Percentiles rank a stretch among this genome's conserved stretches.
Conservation (phyloP, 1,140 invertebrate species). For the Bombus balteatus region DNA sequence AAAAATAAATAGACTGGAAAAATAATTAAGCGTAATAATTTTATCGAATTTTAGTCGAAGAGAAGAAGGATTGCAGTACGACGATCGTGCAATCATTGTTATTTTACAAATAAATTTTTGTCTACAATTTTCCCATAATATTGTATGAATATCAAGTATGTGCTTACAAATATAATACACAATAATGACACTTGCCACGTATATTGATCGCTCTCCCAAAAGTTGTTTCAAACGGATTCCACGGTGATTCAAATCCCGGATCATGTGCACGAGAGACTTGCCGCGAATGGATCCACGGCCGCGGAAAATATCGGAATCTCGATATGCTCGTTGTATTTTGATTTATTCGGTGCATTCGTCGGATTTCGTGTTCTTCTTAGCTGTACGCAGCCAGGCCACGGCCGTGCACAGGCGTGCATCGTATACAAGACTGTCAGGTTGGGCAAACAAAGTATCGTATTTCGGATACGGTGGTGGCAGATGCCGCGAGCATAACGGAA, state of each 20-base stretch:
- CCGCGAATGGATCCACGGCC: conserved; percentile 11
- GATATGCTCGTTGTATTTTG: conserved; percentile 66
- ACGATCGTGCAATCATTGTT: not conserved
- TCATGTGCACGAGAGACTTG: not conserved
- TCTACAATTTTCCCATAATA: not conserved
- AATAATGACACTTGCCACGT: not conserved
- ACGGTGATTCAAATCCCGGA: not conserved
- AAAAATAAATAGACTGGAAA: too few species aligned
- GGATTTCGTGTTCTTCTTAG: conserved; percentile 31
- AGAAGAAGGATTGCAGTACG: too few species aligned
- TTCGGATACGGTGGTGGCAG: conserved; percentile 72
- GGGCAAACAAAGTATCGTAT: conserved; percentile 74
- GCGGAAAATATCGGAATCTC: conserved; percentile 35
- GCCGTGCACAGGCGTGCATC: conserved; percentile 14
- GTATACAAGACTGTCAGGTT: conserved; percentile 40
- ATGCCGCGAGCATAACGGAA: conserved; percentile 73
- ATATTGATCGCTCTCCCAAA: too few species aligned
- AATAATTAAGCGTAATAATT: too few species aligned
- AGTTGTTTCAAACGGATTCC: conserved; percentile 1
- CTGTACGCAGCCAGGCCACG: conserved; percentile 8
- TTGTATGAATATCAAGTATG: too few species aligned
- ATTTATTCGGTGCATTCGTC: conserved; percentile 73
- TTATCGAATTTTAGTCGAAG: too few species aligned
- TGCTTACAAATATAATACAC: not conserved
- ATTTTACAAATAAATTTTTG: not conserved